Conservation (phyloP, 2,113 vertebrate species). For the Poeciliopsis prolifica region DNA sequence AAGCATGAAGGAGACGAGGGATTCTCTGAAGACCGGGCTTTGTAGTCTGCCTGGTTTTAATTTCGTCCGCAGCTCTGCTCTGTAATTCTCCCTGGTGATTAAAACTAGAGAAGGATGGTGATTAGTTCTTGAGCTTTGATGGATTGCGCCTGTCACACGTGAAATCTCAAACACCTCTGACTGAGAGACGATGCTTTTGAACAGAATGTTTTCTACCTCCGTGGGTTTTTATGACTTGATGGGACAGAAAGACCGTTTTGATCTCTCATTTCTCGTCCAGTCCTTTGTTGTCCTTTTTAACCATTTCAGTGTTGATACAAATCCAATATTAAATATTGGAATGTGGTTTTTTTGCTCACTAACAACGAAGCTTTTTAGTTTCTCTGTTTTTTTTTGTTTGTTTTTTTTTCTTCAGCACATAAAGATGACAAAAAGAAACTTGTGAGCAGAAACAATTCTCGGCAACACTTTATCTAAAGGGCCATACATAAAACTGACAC, state of each 20-base stretch:
- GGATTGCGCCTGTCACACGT: slow-evolving; percentile 18
- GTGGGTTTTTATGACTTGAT: neutral
- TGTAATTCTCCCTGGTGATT: slow-evolving; percentile 59
- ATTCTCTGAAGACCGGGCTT: slow-evolving; percentile 53
- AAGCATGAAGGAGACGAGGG: slow-evolving; percentile 40
- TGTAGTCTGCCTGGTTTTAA: slow-evolving; percentile 50
- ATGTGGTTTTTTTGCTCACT: neutral
- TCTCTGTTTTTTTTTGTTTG: too few relatives aligned
- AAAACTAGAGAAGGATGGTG: slow-evolving; percentile 45
- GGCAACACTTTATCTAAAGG: too few relatives aligned
- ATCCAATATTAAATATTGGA: neutral
- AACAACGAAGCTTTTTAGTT: too few relatives aligned
- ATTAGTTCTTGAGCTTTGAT: slow-evolving; percentile 49
- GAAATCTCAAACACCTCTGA: slow-evolving; percentile 4
- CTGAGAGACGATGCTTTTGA: slow-evolving; percentile 7
- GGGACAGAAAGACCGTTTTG: neutral
- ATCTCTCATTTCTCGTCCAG: neutral
- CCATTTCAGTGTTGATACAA: neutral
- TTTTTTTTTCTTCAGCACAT: too few relatives aligned
- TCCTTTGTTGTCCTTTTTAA: neutral
- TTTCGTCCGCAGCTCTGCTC: slow-evolving; percentile 44
- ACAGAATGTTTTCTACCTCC: slow-evolving; percentile 8
- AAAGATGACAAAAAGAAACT: too few relatives aligned
- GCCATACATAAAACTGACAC: too few relatives aligned
- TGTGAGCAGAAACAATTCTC: too few relatives aligned